Evolutionary conservation across 2,888 invertebrate genomes (phyloP), one percentile per base, ranked within the genome.

Genomic region (Endotricha flammealis): DNA sequence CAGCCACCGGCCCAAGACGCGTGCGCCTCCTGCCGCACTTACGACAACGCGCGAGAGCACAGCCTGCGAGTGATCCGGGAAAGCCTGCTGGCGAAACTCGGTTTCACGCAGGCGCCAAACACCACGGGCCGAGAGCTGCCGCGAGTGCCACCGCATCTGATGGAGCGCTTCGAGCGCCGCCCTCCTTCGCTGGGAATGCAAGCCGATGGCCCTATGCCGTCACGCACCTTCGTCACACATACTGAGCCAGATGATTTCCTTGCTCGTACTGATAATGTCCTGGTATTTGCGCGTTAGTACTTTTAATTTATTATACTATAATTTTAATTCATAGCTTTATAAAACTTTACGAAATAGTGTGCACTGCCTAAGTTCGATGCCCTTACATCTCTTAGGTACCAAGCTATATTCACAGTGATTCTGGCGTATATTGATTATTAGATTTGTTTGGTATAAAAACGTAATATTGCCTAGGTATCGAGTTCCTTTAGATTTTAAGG

Each of bases 241-340:
- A 89, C 68, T 79, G 91, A 71, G 87, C 90, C 69, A 46, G 91
- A 92, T 61, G 91, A 91, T 69, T 91, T 89, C 78, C 89, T 90
- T 60, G 90, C 90, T 52, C 89, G 89, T 60, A 91, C 91, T 42
- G 90, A 92, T 68, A 90, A 90, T 63, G 88, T 92, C 57, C 78
- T 92, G 71, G 89, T 90, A 51, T 92, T 92, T 80, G 91, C 91
- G 61, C 91, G 88, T 89, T 88, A 88, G 89, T 88, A 88, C 72
- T 55, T 59, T 65, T 59, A 23, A 2, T 17, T 31, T 24, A 11
- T 20, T 12, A 20, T 10, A n/a, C 17, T 29, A 17, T 11, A 5
- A 11, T 17, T 29, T 6, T 17, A 7, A 10, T 12, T 3, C 2
- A 13, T 13, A 5, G 7, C 7, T 12, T n/a, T 13, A n/a, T n/a